phyloP scores from a whole-genome alignment of 2,797 vertebrate genomes.

The Clarias platycephalus region DNA sequence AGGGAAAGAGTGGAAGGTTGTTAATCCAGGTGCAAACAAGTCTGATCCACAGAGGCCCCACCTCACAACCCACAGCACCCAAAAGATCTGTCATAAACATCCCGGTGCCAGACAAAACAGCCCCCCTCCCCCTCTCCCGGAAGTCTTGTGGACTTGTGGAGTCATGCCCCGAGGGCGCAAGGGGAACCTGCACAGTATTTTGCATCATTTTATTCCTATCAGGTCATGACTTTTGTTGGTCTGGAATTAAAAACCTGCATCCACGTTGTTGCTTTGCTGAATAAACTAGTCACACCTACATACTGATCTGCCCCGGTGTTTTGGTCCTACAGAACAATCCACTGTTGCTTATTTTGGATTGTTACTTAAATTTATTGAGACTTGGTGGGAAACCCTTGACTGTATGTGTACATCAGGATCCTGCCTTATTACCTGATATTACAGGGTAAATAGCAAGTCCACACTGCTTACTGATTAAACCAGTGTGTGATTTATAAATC shows the following conservation, averaged over 20 bases:
- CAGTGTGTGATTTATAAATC: conserved; percentile 76
- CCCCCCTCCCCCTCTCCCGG: no score
- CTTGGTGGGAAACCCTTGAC: background rate
- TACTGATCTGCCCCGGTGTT: background rate
- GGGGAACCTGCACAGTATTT: no score
- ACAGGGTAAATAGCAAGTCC: conserved; percentile 51
- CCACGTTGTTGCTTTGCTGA: background rate
- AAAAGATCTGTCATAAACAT: no score
- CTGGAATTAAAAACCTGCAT: conserved; percentile 4
- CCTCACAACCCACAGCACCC: no score
- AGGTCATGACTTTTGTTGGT: background rate
- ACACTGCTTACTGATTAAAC: conserved; percentile 70
- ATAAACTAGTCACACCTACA: background rate
- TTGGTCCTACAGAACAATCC: background rate
- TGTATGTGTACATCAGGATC: conserved; percentile 3
- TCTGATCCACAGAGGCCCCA: no score
- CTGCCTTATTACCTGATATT: conserved; percentile 17
- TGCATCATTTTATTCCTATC: no score
- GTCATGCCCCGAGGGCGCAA: no score
- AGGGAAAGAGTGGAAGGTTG: no score
- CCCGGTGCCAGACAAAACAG: no score
- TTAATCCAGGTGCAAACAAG: no score
- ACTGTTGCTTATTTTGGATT: background rate
- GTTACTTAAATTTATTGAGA: background rate
- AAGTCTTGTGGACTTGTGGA: no score